Evolutionary conservation across 1,140 invertebrate species (phyloP), one percentile per base, ranked within the genome.

Genomic region (Trichomalopsis sarcophagae): DNA sequence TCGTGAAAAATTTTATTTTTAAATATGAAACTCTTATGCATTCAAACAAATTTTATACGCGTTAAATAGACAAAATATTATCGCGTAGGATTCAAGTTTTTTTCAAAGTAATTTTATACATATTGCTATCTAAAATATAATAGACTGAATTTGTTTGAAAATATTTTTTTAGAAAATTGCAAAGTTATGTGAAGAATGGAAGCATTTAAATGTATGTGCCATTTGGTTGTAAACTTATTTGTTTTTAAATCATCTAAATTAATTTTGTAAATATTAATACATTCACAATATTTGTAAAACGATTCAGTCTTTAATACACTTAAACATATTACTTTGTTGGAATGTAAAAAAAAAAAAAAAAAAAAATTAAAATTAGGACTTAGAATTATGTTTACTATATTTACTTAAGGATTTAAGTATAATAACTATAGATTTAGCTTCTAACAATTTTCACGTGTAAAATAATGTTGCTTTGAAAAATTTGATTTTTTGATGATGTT

Each of bases 391-490:
- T n/a, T 62, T 62, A 62, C 17, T 62, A 4, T 62, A 62, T n/a
- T 62, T 62, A n/a, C 17, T 62, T 62, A n/a, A 62, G 55, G 55
- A 21, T 21, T 62, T 62, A 62, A 62, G 55, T 62, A 62, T 62
- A 21, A 14, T 62, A 62, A 6, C 17, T 21, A 3, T 62, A 62
- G 55, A n/a, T 62, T n/a, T 62, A 62, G 21, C 55, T 62, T n/a
- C 55, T 55, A 62, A 5, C 7, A 73, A 30, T 13, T 47, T 50
- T 23, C 30, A 62, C 50, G 7, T 75, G 13, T 62, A 62, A 33
- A 50, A 44, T 4, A 69, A 30, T 47, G 27, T 6, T 27, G 30
- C 47, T 76, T 83, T 84, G 82, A 84, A 84, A 83, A 77, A 78
- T 83, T 83, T 77, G 68, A 23, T 83, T 77, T 77, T 77, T 76